phyloP scores from a whole-genome alignment of 2,888 invertebrate species.

The Drosophila planitibia region DNA sequence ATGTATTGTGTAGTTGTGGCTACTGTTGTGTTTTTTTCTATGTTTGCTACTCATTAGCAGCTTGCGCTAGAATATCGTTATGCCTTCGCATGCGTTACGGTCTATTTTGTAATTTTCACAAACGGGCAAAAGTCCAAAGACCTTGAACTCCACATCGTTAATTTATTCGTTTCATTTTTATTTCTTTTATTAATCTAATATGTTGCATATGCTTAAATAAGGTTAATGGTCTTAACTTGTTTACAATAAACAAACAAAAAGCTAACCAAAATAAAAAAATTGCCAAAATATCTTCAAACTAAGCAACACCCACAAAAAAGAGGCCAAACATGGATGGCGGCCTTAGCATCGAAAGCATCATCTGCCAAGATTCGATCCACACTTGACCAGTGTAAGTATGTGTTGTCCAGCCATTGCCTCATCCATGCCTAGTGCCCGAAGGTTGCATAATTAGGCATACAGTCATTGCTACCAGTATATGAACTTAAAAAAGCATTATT shows the following conservation, averaged over 20 bases:
- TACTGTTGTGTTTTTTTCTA: neutral
- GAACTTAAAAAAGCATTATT: conserved; percentile 41
- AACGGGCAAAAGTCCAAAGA: conserved; percentile 34
- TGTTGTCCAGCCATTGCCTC: conserved; percentile 36
- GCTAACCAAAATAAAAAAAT: conserved; percentile 32
- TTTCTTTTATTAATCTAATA: conserved; percentile 40
- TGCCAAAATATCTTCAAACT: conserved; percentile 16
- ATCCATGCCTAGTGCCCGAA: conserved; percentile 43
- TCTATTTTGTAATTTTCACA: conserved; percentile 48
- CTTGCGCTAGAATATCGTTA: conserved; percentile 43
- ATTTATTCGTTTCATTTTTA: neutral
- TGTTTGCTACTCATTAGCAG: conserved; percentile 39
- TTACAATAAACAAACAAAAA: conserved; percentile 65
- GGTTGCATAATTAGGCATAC: conserved; percentile 61
- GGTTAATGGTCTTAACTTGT: conserved; percentile 68
- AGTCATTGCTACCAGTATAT: conserved; percentile 25
- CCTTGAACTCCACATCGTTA: conserved; percentile 68
- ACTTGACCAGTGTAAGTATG: conserved; percentile 47
- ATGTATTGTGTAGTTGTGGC: neutral
- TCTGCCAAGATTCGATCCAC: conserved; percentile 58
- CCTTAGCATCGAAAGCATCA: conserved; percentile 55
- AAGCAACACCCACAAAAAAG: conserved; percentile 69
- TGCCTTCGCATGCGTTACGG: conserved; percentile 16
- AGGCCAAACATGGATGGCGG: conserved; percentile 50
- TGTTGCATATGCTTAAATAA: conserved; percentile 55